A percentile compares a stretch with the other conserved stretches of the same genome.
phyloP scores from a whole-genome alignment of 1,140 invertebrate species.

The Ostrea edulis region DNA sequence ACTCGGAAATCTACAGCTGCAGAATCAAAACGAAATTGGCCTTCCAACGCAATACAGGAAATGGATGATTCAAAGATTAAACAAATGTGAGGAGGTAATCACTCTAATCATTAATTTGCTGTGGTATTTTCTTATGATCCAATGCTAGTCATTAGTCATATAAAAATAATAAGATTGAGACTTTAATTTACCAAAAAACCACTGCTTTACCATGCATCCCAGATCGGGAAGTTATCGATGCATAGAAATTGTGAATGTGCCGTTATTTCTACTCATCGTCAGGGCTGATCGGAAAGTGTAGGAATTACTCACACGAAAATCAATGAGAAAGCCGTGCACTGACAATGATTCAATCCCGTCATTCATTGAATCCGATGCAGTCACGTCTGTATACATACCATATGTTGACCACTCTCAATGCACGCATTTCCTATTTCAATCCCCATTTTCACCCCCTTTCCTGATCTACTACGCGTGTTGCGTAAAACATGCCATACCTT shows the following conservation, averaged over 20 bases:
- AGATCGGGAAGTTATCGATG: not conserved
- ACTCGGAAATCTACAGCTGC: not conserved
- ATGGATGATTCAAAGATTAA: not conserved
- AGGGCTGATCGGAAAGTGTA: not conserved
- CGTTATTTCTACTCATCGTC: slow-evolving; percentile 20
- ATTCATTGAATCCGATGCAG: not conserved
- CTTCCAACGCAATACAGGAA: slow-evolving; percentile 12
- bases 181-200: not conserved
- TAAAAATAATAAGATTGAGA: not conserved
- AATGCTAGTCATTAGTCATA: not conserved
- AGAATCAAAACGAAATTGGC: not conserved
- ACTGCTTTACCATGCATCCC: not conserved
- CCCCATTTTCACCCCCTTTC: too few relatives aligned
- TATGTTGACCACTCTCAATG: not conserved
- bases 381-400: not conserved
- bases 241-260: not conserved
- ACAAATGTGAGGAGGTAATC: not conserved
- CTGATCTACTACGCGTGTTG: too few relatives aligned
- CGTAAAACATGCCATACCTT: too few relatives aligned
- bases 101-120: not conserved
- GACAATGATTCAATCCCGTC: not conserved
- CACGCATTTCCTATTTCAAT: too few relatives aligned
- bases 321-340: not conserved
- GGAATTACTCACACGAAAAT: slow-evolving; percentile 21
- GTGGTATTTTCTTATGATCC: not conserved